Evolutionary conservation across 1,140 invertebrate genomes (phyloP).

Genomic region (Drosophila cardini): DNA sequence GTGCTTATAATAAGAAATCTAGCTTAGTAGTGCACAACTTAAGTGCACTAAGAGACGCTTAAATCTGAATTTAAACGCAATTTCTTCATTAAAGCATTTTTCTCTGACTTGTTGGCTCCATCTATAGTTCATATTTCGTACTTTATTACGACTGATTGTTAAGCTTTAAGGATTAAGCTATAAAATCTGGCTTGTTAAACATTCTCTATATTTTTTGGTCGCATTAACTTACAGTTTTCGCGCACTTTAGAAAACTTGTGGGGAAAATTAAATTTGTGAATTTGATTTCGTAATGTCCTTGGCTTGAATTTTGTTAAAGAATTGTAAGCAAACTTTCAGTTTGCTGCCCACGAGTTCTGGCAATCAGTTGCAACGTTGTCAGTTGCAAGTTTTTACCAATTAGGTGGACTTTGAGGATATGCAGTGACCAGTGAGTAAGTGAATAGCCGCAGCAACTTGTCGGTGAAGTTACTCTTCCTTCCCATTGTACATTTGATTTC

Average conservation of each 20-base stretch:
- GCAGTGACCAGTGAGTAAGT: conserved; percentile 25
- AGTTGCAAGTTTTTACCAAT: conserved; percentile 56
- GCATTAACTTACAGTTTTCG: neutral
- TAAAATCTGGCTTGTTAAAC: too few relatives aligned
- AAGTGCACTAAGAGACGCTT: too few relatives aligned
- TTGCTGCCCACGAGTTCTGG: conserved; percentile 6
- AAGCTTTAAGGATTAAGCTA: too few relatives aligned
- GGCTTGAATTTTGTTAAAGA: conserved; percentile 1
- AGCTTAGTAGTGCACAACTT: too few relatives aligned
- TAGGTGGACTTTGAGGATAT: conserved; percentile 72
- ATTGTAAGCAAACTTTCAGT: neutral
- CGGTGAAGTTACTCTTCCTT: neutral
- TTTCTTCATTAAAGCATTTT: too few relatives aligned
- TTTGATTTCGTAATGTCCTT: conserved; percentile 6
- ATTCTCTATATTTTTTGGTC: too few relatives aligned
- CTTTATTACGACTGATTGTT: too few relatives aligned
- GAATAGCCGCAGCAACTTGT: neutral
- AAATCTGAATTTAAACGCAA: too few relatives aligned
- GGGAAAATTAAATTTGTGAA: neutral
- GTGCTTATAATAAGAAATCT: too few relatives aligned
- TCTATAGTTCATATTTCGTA: too few relatives aligned
- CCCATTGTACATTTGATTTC: neutral
- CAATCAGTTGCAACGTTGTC: conserved; percentile 17
- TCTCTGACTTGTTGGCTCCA: too few relatives aligned
- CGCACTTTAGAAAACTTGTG: neutral